phyloP scores from a whole-genome alignment of 1,140 invertebrate genomes.

The Rhopalosiphum maidis region DNA sequence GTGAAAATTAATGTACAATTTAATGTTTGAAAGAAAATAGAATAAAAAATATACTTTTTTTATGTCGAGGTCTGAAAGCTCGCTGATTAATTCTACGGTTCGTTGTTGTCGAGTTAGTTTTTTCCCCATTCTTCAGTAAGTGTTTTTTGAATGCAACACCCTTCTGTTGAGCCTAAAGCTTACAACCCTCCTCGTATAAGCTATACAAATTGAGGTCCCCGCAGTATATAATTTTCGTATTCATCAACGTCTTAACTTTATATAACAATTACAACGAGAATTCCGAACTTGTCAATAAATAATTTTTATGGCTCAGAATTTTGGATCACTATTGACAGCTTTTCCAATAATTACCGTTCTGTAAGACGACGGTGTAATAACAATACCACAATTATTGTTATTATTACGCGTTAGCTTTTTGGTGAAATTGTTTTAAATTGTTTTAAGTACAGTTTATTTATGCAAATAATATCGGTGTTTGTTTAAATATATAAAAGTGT shows the following conservation, averaged over 20 bases:
- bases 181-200: background rate
- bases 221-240: constrained; percentile 27
- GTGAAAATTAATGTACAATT: background rate
- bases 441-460: background rate
- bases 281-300: background rate
- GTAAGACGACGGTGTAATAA: too few species aligned
- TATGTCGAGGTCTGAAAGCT: background rate
- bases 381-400: background rate
- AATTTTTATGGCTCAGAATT: background rate
- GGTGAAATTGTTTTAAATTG: background rate
- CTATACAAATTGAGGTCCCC: background rate
- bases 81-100: constrained; percentile 20
- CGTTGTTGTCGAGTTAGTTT: background rate
- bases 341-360: background rate
- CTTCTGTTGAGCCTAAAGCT: background rate
- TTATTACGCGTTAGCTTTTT: background rate
- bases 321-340: background rate
- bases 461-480: background rate
- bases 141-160: constrained; percentile 28
- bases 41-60: constrained; percentile 28
- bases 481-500: background rate
- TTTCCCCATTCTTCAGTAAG: constrained; percentile 1
- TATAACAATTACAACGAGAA: constrained; percentile 13
- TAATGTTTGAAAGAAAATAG: background rate
- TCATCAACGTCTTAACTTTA: constrained; percentile 23